Conservation (phyloP, 2,797 vertebrate species). For the Urophycis tenuis region DNA sequence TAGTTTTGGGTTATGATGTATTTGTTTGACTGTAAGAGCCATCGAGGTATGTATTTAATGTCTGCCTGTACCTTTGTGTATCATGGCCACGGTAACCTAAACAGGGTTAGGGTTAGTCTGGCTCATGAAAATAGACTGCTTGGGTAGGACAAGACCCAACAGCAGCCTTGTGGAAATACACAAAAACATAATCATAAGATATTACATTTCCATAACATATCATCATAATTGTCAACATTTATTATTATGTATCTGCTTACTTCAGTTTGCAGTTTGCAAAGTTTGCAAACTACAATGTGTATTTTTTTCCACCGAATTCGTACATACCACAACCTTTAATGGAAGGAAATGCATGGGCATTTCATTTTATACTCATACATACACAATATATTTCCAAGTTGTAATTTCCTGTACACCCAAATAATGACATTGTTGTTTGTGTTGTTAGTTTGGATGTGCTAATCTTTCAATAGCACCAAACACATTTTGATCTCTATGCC, state of each 20-base stretch:
- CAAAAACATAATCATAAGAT: not conserved
- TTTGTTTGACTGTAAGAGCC: conserved; percentile 51
- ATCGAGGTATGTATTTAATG: conserved; percentile 32
- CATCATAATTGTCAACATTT: not conserved
- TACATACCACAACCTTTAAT: not conserved
- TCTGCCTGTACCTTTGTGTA: conserved; percentile 24
- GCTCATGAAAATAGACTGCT: not conserved
- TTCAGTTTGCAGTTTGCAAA: no score
- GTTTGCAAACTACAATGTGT: not conserved
- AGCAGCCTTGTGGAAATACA: not conserved
- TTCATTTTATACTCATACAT: conserved; percentile 9
- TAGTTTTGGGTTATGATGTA: conserved; percentile 47
- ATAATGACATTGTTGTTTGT: conserved; percentile 40
- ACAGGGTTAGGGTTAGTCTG: not conserved
- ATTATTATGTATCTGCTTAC: not conserved
- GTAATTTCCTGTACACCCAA: conserved; percentile 51
- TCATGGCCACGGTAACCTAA: conserved; percentile 23
- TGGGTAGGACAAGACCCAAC: not conserved
- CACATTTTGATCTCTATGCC: conserved; percentile 56
- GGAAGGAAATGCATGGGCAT: not conserved
- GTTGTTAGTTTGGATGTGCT: conserved; percentile 48
- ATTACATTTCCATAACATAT: not conserved
- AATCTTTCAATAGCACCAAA: conserved; percentile 59
- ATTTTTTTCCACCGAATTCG: not conserved
- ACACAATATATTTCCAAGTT: conserved; percentile 41